Conservation (phyloP, 2,113 vertebrate species). For the Petrocephalus zakoni region DNA sequence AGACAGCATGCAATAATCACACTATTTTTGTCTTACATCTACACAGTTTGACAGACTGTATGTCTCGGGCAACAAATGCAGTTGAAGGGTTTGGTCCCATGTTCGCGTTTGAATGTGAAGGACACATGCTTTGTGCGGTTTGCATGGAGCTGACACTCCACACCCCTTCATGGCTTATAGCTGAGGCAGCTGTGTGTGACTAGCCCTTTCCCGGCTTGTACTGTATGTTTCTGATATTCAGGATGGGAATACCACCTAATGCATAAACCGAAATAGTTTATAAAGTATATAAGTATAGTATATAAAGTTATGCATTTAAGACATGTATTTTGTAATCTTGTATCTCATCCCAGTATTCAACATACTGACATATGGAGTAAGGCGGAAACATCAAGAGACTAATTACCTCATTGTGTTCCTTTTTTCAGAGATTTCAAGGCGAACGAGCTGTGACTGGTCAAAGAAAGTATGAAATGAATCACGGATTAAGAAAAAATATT, state of each 20-base stretch:
- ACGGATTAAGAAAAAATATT: constrained; percentile 18
- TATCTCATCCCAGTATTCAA: neutral
- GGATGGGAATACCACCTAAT: neutral
- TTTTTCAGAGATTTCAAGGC: constrained; percentile 24
- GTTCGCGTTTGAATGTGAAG: neutral
- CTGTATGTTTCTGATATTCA: constrained; percentile 4
- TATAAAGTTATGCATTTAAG: neutral
- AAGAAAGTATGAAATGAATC: constrained; percentile 15
- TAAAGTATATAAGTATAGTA: no score
- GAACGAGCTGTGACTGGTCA: constrained; percentile 24
- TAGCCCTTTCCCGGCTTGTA: neutral
- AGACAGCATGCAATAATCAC: neutral
- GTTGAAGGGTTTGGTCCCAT: neutral
- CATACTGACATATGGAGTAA: neutral
- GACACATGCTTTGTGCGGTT: neutral
- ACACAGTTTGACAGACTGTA: neutral
- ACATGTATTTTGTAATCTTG: neutral
- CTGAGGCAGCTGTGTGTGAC: neutral
- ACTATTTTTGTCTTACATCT: neutral
- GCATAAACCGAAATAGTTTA: neutral
- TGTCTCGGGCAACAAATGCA: neutral
- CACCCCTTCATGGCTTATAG: neutral
- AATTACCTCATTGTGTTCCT: neutral
- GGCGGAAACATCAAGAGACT: neutral
- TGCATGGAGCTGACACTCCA: neutral